These are phyloP conservation scores for Leptoteleia sp. DNA, from an alignment of 1,140 invertebrate species.

Conservation along the genomic window DNA sequence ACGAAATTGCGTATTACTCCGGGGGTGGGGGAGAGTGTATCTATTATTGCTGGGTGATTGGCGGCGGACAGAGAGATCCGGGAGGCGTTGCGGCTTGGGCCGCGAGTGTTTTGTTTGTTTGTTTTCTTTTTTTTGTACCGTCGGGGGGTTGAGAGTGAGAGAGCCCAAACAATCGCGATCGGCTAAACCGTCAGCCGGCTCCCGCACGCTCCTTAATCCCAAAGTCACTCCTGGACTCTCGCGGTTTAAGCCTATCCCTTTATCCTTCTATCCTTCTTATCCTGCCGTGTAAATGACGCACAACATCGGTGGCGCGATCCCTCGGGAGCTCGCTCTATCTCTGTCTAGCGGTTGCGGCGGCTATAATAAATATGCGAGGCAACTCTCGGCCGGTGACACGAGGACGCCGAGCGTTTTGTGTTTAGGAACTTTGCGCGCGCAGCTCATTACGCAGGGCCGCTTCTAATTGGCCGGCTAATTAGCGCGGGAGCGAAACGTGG, in stretches of 20 bases:
- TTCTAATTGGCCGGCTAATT: conserved; percentile 80
- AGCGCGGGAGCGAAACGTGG: conserved; percentile 74
- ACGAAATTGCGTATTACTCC: conserved; percentile 32
- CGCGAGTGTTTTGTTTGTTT: too few species aligned
- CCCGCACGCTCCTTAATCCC: not conserved
- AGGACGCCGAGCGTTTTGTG: conserved; percentile 59
- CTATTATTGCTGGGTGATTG: conserved; percentile 7
- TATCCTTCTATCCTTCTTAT: not conserved
- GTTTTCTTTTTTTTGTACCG: too few species aligned
- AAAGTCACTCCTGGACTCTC: not conserved
- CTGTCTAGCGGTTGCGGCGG: conserved; percentile 5
- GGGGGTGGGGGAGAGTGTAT: too few species aligned
- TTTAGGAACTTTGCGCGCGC: conserved; percentile 82
- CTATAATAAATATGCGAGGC: conserved; percentile 17
- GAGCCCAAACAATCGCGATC: too few species aligned
- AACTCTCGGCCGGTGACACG: conserved; percentile 20
- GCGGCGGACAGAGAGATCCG: too few species aligned
- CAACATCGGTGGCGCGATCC: too few species aligned
- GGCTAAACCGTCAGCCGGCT: too few species aligned
- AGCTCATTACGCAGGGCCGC: conserved; percentile 79
- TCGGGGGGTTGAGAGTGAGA: too few species aligned
- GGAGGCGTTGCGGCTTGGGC: too few species aligned
- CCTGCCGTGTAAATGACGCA: too few species aligned
- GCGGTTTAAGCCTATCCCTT: too few species aligned
- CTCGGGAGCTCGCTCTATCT: too few species aligned